Evolutionary conservation across 2,888 invertebrate species (phyloP), one percentile per base, ranked within the genome.

Genomic region (Eristalinus aeneus): DNA sequence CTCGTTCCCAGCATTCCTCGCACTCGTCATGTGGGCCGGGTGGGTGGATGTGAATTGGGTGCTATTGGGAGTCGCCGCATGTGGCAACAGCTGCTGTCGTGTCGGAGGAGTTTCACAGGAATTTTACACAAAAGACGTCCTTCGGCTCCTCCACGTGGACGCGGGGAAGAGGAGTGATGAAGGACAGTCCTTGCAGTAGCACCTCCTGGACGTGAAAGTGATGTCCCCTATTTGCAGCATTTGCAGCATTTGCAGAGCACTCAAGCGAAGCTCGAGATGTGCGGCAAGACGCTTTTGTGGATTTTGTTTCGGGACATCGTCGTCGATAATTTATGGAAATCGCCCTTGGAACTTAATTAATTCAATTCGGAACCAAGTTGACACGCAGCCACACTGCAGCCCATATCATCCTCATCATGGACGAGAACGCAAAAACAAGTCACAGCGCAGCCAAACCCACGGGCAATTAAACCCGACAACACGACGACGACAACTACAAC

Each of bases 401-500:
- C 34, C 34, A 9, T 34, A 1, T 10, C 10, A 34, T 34, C 34
- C 34, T 9, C 34, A n/a, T 34, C 34, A 46, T n/a, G 4, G n/a
- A 16, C 34, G 34, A 34, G 8, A 46, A n/a, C n/a, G n/a, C n/a
- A 46, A n/a, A 46, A n/a, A 39, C 4, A 39, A 53, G 27, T 5
- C 27, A 71, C 63, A 74, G 31, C 77, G 77, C 72, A 72, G 71
- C 53, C 72, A 68, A 54, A 67, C 65, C 53, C 72, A 68, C 36
- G 31, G 54, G 72, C 77, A 82, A 82, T 82, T 82, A 82, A 77
- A 67, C 39, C 65, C 77, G 67, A 77, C 82, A 71, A 61, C 67
- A 54, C 60, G 72, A 27, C 27, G 27, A 27, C 2, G 27, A 27
- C 27, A 27, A 27, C 27, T 3, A 27, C 27, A 5, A 27, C 27